A percentile compares a stretch with the other conserved stretches of the same genome.
Conservation (phyloP, 2,888 invertebrate genomes). For the Plagiodera versicolora region DNA sequence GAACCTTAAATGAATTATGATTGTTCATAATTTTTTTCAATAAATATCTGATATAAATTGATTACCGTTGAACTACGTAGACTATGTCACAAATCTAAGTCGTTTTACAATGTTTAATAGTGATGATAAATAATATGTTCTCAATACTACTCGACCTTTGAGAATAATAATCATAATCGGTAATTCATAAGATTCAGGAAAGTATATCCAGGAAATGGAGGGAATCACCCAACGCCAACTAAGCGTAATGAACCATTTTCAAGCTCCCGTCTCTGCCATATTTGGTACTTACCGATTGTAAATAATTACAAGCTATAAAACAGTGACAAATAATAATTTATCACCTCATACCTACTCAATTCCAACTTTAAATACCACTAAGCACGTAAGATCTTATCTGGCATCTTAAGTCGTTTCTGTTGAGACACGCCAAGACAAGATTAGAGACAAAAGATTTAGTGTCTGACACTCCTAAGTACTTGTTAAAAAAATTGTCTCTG, state of each 20-base stretch:
- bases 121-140: too few relatives aligned
- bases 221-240: neutral
- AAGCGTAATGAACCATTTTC: neutral
- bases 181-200: neutral
- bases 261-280: neutral
- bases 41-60: too few relatives aligned
- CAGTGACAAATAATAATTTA: constrained; percentile 4
- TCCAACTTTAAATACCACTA: neutral
- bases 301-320: constrained; percentile 5
- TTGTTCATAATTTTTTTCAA: too few relatives aligned
- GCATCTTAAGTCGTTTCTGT: neutral
- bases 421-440: constrained; percentile 2
- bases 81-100: too few relatives aligned
- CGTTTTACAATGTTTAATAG: too few relatives aligned
- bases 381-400: neutral
- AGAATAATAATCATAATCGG: too few relatives aligned
- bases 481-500: neutral
- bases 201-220: neutral
- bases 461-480: neutral
- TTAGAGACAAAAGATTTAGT: neutral
- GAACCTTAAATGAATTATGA: too few relatives aligned
- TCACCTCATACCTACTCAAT: constrained; percentile 6
- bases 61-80: too few relatives aligned
- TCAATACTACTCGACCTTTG: too few relatives aligned
- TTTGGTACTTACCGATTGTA: constrained; percentile 3